A percentile compares a stretch with the other conserved stretches of the same genome.
Conservation (phyloP, 2,797 vertebrate species). For the Poecilia picta region DNA sequence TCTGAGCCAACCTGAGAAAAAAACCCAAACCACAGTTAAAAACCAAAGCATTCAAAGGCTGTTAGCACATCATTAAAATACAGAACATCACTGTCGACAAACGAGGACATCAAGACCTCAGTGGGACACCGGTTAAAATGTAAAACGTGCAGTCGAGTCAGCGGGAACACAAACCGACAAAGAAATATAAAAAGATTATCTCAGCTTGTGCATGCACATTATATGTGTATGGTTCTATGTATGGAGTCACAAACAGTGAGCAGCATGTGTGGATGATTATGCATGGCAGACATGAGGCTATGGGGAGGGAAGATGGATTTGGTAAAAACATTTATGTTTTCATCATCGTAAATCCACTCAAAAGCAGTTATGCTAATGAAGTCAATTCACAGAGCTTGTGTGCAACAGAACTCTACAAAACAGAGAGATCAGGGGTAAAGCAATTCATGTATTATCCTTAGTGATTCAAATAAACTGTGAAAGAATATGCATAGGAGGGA, state of each 20-base stretch:
- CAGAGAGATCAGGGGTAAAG: conserved; percentile 14
- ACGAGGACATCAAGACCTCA: conserved; percentile 16
- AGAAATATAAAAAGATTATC: conserved; percentile 8
- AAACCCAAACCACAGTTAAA: neutral
- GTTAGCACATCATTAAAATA: conserved; percentile 33
- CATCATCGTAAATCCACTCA: conserved; percentile 18
- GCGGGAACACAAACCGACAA: conserved; percentile 22
- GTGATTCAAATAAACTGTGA: conserved; percentile 25
- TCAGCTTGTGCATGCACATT: neutral
- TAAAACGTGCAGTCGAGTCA: conserved; percentile 11
- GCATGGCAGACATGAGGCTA: neutral
- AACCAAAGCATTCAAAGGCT: conserved; percentile 20
- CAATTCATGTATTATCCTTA: conserved; percentile 11
- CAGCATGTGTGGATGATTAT: neutral
- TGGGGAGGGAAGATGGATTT: neutral
- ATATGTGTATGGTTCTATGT: neutral
- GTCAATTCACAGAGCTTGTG: conserved; percentile 34
- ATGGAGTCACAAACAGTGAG: neutral
- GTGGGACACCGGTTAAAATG: conserved; percentile 27
- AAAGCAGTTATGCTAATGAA: conserved; percentile 37
- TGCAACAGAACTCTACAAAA: conserved; percentile 29
- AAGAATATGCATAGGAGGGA: conserved; percentile 16
- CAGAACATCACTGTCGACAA: conserved; percentile 19
- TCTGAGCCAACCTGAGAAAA: conserved; percentile 89
- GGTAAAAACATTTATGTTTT: conserved; percentile 16